These are phyloP conservation scores for Thaleichthys pacificus DNA, from an alignment of 2,797 vertebrate species.

Conservation along the genomic window DNA sequence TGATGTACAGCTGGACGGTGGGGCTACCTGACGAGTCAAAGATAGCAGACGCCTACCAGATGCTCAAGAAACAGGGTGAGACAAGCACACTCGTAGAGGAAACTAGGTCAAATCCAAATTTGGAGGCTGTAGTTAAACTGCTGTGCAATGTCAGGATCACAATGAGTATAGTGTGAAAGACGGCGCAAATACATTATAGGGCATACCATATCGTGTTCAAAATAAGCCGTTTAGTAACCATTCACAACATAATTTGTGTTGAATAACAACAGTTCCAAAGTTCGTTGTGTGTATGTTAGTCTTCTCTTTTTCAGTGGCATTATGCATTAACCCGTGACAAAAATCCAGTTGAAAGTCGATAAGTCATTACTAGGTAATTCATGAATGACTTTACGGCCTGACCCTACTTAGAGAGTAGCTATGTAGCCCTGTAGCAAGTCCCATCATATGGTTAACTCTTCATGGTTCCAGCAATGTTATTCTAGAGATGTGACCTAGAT, in stretches of 20 bases:
- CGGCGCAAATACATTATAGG: too few relatives aligned
- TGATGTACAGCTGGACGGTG: constrained; percentile 93
- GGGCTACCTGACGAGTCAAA: constrained; percentile 89
- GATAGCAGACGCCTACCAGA: constrained; percentile 94
- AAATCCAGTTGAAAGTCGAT: constrained; percentile 8
- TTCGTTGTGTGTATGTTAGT: constrained; percentile 2
- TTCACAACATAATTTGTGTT: too few relatives aligned
- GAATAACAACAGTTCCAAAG: background rate
- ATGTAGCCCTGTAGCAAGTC: background rate
- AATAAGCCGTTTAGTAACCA: background rate
- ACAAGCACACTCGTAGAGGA: background rate
- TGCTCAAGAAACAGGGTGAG: constrained; percentile 97
- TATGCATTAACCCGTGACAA: constrained; percentile 25
- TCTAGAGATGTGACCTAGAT: background rate
- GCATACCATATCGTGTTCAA: too few relatives aligned
- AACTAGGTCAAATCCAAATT: background rate
- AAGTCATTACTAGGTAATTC: constrained; percentile 29
- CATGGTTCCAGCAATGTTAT: background rate
- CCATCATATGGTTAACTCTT: background rate
- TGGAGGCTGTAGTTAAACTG: background rate
- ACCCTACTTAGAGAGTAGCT: too few relatives aligned
- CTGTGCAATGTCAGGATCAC: background rate
- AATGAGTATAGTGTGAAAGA: too few relatives aligned
- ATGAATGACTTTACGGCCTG: background rate
- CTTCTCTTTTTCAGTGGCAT: constrained; percentile 41